Base-by-base conservation (phyloP, 2,888 invertebrate genomes). In the Blera fallax region DNA sequence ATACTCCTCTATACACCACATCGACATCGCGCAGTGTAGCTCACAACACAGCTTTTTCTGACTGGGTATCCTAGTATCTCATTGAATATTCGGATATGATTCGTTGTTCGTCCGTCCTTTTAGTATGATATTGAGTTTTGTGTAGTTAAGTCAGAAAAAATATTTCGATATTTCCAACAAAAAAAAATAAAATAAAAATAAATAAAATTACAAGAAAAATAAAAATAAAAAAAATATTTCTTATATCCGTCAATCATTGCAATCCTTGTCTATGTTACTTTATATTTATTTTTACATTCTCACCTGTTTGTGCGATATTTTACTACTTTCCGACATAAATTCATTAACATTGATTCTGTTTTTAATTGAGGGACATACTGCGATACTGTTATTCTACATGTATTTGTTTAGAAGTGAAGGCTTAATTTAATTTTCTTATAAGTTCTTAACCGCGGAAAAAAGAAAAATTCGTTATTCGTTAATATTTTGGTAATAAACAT, bases 41-140 rank as follows among this genome's bases (percentile, higher is more conserved):
- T 64, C 65, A 56, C 65, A 40, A 76, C 70, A 87, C 84, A 84
- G 76, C 78, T 87, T 84, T 32, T 87, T 87, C 73, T 77, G 77
- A 87, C 82, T 82, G 81, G 87, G 82, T 87, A 78, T 87, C 82
- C 84, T 87, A 74, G 76, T 83, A 80, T 82, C 76, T 77, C 67
- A 67, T 70, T 87, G 79, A 82, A 80, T 85, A 82, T 87, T 74
- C 78, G 70, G 82, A 87, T 82, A 87, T 87, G 89, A 88, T 88
- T 88, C 88, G 87, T 87, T 88, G 85, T 82, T 78, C 85, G 89
- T 90, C 90, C 91, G 90, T 91, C 91, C 91, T 91, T 92, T 91
- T 91, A 92, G 92, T 92, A 92, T 91, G 90, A 91, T 90, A 91
- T 91, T 92, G 92, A 91, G 91, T 92, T 92, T 91, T 92, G 92